phyloP scores from a whole-genome alignment of 2,888 invertebrate genomes.

The Macaria liturata region DNA sequence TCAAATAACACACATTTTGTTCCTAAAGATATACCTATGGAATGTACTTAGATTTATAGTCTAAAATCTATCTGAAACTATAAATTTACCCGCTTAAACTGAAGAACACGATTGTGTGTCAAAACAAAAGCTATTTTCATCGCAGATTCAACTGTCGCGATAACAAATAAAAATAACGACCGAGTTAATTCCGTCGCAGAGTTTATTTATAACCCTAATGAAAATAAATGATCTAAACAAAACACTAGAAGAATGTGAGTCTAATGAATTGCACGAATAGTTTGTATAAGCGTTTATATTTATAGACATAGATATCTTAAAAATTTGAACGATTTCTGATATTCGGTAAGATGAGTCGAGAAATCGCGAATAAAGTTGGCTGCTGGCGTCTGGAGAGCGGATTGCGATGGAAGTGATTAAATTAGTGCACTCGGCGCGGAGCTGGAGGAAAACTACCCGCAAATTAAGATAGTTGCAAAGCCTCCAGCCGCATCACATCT shows the following conservation, averaged over 20 bases:
- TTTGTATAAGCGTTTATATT: not conserved
- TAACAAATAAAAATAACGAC: constrained; percentile 17
- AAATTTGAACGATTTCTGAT: constrained; percentile 3
- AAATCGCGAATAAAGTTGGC: constrained; percentile 8
- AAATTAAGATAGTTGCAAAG: not conserved
- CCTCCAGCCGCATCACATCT: too few species aligned
- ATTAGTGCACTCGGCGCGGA: constrained; percentile 6
- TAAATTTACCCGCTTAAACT: not conserved
- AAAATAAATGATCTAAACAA: constrained; percentile 23
- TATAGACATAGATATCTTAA: not conserved
- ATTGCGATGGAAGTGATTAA: constrained; percentile 19
- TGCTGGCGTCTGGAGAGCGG: constrained; percentile 7
- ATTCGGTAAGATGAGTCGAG: constrained; percentile 10
- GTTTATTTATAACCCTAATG: constrained; percentile 15
- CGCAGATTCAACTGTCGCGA: constrained; percentile 18
- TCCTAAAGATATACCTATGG: too few species aligned
- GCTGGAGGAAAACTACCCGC: constrained; percentile 18
- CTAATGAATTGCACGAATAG: not conserved
- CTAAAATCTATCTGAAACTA: too few species aligned
- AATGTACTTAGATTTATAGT: too few species aligned
- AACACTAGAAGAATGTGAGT: constrained; percentile 2
- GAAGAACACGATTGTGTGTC: constrained; percentile 6
- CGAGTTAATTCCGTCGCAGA: constrained; percentile 11
- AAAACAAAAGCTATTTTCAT: constrained; percentile 19
- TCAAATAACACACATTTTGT: too few species aligned